Evolutionary conservation across 53 echinoderm and acorn worm species (phyloP), one percentile per base, ranked within the genome.

Genomic region (Arbacia lixula): DNA sequence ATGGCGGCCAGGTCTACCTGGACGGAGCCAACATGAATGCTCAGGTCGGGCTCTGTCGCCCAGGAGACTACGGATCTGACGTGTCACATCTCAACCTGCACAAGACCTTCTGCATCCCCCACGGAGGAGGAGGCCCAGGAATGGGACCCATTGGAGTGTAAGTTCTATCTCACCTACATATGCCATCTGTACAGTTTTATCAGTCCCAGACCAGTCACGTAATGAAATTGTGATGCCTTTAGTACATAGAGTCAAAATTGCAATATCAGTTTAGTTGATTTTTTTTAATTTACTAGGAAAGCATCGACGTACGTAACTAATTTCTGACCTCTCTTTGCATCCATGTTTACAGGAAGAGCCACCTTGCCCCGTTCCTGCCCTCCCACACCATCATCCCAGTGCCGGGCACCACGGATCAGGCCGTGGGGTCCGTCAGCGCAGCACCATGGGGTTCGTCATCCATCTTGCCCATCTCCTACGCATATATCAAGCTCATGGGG

Each of bases 21-120:
- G 98, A 98, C 40, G 98, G 98, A 4, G 98, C 98, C 60, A 98
- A 98, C 81, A 90, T 98, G 94, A 98, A 98, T 56, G 98, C 98
- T 20, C 98, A 98, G 69, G 98, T 98, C 2, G 98, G 98, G 9
- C 85, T 98, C 42, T 94, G 94, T 50, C 84, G 92, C 17, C 98
- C 98, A 2, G 94, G 90, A 19, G 94, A 98, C 77, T 92, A 88
- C 71, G 98, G 98, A 10, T 90, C 94, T 22, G 98, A 98, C 41
- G 98, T 98, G 4, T 98, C 94, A 17, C 98, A 98, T 88, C 82
- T 98, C 12, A 98, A 98, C 49, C 87, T 98, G 3, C 98, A 98
- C 87, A 98, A 98, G 77, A 98, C 98, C 11, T 98, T 98, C 69
- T 94, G 94, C 73, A 98, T 98, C 31, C 98, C 98, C 1, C 98